These are phyloP conservation scores for Aplodontia rufa DNA, from an alignment of 2,113 vertebrate species.

Conservation along the genomic window DNA sequence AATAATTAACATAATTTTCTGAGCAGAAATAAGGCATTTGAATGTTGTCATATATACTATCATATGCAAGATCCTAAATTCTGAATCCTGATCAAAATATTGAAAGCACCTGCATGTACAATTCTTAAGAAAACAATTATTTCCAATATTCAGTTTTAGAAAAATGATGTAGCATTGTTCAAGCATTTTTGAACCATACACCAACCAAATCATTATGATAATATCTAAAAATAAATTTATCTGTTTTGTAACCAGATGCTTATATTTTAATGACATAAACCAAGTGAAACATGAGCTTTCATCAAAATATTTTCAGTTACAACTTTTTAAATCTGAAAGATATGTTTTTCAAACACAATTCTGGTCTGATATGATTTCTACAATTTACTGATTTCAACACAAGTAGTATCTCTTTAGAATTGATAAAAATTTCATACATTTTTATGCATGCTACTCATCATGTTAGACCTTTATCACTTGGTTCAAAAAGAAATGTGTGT, in stretches of 20 bases:
- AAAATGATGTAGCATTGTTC: neutral
- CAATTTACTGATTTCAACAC: conserved; percentile 72
- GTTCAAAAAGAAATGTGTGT: conserved; percentile 64
- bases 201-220: conserved; percentile 48
- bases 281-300: conserved; percentile 69
- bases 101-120: neutral
- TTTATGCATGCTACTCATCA: conserved; percentile 75
- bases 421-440: conserved; percentile 71
- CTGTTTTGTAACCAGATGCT: conserved; percentile 50
- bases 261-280: conserved; percentile 63
- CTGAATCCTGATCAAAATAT: neutral
- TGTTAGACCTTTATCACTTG: conserved; percentile 67
- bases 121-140: neutral
- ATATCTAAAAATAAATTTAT: conserved; percentile 31
- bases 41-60: neutral
- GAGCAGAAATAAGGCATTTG: neutral
- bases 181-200: conserved; percentile 40
- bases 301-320: conserved; percentile 56
- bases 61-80: neutral
- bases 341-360: conserved; percentile 59
- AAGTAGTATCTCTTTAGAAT: conserved; percentile 70
- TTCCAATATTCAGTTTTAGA: conserved; percentile 11
- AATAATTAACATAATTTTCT: neutral
- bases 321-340: conserved; percentile 47
- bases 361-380: conserved; percentile 58